phyloP scores from a whole-genome alignment of 2,888 invertebrate species.

The Mimachlamys varia region DNA sequence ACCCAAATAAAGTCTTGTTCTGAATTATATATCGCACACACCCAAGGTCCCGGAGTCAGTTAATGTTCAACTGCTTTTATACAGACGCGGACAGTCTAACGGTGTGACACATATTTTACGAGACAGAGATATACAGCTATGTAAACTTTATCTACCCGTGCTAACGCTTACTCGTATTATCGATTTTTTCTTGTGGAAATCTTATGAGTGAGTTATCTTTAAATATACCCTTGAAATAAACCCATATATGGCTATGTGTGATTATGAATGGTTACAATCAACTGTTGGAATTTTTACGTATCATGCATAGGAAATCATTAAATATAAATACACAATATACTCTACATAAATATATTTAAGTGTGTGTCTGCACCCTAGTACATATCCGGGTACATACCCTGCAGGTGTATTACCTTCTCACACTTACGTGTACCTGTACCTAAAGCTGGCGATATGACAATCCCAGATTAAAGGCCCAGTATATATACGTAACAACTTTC shows the following conservation, averaged over 20 bases:
- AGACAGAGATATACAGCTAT: not conserved
- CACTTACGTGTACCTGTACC: not conserved
- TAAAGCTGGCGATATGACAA: too few species aligned
- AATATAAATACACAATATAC: not conserved
- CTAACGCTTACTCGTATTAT: not conserved
- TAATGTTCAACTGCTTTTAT: too few species aligned
- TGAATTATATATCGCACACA: not conserved
- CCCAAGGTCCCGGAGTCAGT: not conserved
- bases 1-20: not conserved
- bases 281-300: too few species aligned
- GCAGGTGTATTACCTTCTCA: not conserved
- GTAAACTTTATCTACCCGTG: not conserved
- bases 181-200: not conserved
- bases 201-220: not conserved
- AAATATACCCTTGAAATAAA: not conserved
- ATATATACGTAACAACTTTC: too few species aligned
- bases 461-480: too few species aligned
- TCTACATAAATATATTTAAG: not conserved
- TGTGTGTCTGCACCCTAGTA: not conserved
- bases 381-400: not conserved
- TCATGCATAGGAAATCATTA: not conserved
- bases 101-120: not conserved
- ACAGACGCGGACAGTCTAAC: not conserved
- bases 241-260: slow-evolving; percentile 12
- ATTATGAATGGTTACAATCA: not conserved